These are phyloP conservation scores for Calliopum simillimum DNA, from an alignment of 2,888 invertebrate species.

Conservation along the genomic window DNA sequence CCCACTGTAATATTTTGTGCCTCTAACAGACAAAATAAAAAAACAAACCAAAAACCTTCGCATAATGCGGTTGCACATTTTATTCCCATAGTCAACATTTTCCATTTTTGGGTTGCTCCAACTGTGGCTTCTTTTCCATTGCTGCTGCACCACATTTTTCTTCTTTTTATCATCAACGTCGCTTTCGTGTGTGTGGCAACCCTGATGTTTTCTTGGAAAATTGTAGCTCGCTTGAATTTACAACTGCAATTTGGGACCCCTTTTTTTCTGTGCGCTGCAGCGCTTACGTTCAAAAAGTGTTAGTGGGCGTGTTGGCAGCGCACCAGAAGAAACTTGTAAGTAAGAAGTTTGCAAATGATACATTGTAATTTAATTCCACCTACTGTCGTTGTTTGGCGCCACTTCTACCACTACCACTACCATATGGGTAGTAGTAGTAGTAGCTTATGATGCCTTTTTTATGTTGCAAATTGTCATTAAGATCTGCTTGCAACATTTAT, in stretches of 20 bases:
- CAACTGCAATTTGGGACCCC: slow-evolving; percentile 30
- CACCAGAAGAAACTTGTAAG: not conserved
- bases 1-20: too few relatives aligned
- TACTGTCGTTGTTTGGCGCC: slow-evolving; percentile 16
- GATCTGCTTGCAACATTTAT: not conserved
- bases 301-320: not conserved
- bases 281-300: not conserved
- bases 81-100: slow-evolving; percentile 11
- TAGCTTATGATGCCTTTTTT: not conserved
- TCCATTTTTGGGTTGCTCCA: slow-evolving; percentile 18
- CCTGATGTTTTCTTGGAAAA: not conserved
- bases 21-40: too few relatives aligned
- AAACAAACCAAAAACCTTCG: not conserved
- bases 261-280: not conserved
- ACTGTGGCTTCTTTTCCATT: not conserved
- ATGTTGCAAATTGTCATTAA: slow-evolving; percentile 30
- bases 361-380: slow-evolving; percentile 38
- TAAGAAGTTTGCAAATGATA: slow-evolving; percentile 33
- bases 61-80: slow-evolving; percentile 14
- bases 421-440: too few relatives aligned
- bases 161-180: not conserved
- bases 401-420: not conserved
- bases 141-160: not conserved
- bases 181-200: not conserved
- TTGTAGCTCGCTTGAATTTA: slow-evolving; percentile 15